A percentile compares a stretch with the other conserved stretches of the same genome.
These are phyloP conservation scores for Enteromius radiatus DNA, from an alignment of 2,797 vertebrate species.

Conservation along the genomic window DNA sequence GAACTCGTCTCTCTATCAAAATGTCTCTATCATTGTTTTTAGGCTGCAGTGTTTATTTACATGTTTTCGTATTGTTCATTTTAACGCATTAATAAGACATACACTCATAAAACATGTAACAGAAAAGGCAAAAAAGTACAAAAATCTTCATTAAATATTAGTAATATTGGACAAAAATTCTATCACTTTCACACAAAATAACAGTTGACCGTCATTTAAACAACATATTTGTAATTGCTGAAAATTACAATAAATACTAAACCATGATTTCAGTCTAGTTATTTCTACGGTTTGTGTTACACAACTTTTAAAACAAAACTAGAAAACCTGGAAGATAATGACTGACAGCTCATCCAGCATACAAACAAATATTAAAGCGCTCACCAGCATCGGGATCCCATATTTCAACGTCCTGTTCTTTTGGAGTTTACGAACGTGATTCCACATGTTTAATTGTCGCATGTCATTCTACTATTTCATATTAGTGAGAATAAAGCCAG, in stretches of 20 bases:
- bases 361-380: constrained; percentile 43
- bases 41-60: too few relatives aligned
- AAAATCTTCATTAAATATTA: background rate
- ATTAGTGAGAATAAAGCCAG: background rate
- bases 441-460: constrained; percentile 35
- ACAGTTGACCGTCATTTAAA: too few relatives aligned
- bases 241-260: background rate
- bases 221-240: background rate
- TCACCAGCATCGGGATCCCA: constrained; percentile 80
- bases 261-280: background rate
- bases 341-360: background rate
- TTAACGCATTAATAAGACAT: too few relatives aligned
- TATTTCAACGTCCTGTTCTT: constrained; percentile 73
- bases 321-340: background rate
- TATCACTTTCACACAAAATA: background rate
- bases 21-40: background rate
- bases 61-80: too few relatives aligned
- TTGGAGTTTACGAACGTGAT: constrained; percentile 50
- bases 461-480: background rate
- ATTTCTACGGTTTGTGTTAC: too few relatives aligned
- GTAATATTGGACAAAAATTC: background rate
- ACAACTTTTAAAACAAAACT: too few relatives aligned
- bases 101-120: background rate
- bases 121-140: background rate
- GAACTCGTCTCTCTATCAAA: background rate